Percentiles rank a stretch among this genome's conserved stretches.
Conservation (phyloP, 23 tunicate genomes). For the Trididemnum miniatum region DNA sequence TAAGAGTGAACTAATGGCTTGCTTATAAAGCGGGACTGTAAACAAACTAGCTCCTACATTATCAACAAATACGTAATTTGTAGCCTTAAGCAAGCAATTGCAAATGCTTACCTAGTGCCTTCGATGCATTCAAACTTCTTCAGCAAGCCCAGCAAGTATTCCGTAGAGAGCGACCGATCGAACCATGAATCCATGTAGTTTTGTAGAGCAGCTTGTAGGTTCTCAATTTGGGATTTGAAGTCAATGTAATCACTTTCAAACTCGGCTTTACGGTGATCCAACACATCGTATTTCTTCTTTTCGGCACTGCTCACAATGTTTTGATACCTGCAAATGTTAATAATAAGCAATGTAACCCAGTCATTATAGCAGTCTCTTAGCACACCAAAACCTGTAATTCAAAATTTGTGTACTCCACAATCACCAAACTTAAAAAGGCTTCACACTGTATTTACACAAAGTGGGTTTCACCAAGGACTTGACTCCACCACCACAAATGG, state of each 20-base stretch:
- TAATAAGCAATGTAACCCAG: too few species aligned
- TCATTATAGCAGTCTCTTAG: too few species aligned
- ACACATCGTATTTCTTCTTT: conserved; percentile 91
- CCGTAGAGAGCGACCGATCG: conserved; percentile 66
- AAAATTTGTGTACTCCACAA: too few species aligned
- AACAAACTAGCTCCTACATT: too few species aligned
- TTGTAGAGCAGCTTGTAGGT: conserved; percentile 62
- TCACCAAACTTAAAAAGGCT: too few species aligned
- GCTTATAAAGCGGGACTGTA: too few species aligned
- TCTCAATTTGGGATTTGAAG: conserved; percentile 76
- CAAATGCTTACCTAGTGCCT: conserved; percentile 61
- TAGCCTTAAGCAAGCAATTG: background rate
- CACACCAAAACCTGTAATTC: too few species aligned
- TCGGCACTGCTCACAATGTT: conserved; percentile 83
- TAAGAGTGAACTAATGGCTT: too few species aligned
- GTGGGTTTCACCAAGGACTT: too few species aligned
- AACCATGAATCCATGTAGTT: conserved; percentile 95
- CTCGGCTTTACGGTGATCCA: conserved; percentile 90
- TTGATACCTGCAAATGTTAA: conserved; percentile 85
- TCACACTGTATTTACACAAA: too few species aligned
- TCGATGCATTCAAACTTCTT: conserved; percentile 58
- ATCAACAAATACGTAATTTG: too few species aligned
- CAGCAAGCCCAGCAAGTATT: conserved; percentile 67
- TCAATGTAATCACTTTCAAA: conserved; percentile 79
- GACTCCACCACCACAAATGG: too few species aligned